Evolutionary conservation across 2,888 invertebrate species (phyloP).

Genomic region (Drosophila nr. fundita): DNA sequence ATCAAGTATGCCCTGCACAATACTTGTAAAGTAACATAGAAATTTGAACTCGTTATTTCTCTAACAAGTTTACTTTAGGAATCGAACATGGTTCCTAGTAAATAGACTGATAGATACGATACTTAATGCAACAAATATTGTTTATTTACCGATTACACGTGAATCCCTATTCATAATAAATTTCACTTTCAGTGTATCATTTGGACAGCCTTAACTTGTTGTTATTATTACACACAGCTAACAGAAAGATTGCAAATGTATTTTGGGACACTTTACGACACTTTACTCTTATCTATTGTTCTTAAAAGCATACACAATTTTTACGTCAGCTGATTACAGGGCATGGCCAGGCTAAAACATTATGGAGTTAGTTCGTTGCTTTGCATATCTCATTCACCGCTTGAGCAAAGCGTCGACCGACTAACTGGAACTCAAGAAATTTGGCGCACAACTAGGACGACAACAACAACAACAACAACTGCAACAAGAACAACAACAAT

Average conservation of each 20-base stretch:
- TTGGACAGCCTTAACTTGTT: neutral
- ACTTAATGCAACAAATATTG: neutral
- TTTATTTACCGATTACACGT: neutral
- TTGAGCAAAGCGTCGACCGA: constrained; percentile 36
- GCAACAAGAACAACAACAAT: constrained; percentile 20
- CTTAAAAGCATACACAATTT: constrained; percentile 2
- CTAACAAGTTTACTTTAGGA: neutral
- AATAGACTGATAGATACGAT: neutral
- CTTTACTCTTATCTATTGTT: neutral
- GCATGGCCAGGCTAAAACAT: constrained; percentile 19
- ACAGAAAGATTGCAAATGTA: neutral
- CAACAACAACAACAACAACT: constrained; percentile 50
- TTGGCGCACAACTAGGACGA: constrained; percentile 75
- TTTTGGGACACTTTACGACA: neutral
- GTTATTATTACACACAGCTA: neutral
- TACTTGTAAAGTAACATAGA: neutral
- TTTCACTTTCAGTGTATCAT: neutral
- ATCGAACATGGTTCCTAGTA: neutral
- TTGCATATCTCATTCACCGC: constrained; percentile 36
- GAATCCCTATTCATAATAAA: neutral
- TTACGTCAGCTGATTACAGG: constrained; percentile 42
- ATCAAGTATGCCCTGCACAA: constrained; percentile 7
- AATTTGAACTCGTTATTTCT: neutral
- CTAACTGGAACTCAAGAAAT: constrained; percentile 72
- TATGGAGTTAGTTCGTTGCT: constrained; percentile 20